Evolutionary conservation across 64 coral and sea anemone species (phyloP).

Genomic region (Anthopleura sola): DNA sequence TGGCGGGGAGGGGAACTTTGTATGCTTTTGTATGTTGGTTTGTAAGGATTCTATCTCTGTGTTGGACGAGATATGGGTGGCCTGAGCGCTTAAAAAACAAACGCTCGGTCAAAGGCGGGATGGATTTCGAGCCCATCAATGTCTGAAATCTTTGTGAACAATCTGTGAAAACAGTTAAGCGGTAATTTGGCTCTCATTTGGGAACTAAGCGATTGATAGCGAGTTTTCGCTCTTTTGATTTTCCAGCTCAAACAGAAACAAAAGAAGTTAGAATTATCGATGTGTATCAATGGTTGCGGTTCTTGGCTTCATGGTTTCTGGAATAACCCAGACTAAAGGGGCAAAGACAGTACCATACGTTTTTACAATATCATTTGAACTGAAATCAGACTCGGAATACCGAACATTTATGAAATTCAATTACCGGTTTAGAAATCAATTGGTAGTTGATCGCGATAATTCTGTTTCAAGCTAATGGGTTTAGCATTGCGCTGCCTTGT

Average conservation of each 20-base stretch:
- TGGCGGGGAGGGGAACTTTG: not conserved
- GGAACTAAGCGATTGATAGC: constrained; percentile 7
- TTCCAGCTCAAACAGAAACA: not conserved
- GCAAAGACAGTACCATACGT: constrained; percentile 23
- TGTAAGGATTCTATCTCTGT: not conserved
- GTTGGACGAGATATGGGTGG: not conserved
- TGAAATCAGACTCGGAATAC: constrained; percentile 29
- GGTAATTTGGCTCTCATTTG: constrained; percentile 16
- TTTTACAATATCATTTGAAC: constrained; percentile 31
- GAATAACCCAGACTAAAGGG: not conserved
- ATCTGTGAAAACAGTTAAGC: constrained; percentile 20
- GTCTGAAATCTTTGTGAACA: constrained; percentile 7
- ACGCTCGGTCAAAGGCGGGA: not conserved
- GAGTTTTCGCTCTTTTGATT: not conserved
- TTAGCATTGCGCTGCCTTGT: not conserved
- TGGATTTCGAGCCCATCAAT: constrained; percentile 3
- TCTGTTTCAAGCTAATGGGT: constrained; percentile 8
- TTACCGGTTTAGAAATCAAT: constrained; percentile 46
- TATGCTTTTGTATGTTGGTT: not conserved
- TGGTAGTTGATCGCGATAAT: not conserved
- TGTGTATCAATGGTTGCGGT: not conserved
- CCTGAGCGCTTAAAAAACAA: not conserved
- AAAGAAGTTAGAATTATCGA: not conserved
- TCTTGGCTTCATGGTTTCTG: not conserved
- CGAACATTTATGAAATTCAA: constrained; percentile 66